phyloP scores from a whole-genome alignment of 1,140 invertebrate genomes.

The Schlechtendalia chinensis region DNA sequence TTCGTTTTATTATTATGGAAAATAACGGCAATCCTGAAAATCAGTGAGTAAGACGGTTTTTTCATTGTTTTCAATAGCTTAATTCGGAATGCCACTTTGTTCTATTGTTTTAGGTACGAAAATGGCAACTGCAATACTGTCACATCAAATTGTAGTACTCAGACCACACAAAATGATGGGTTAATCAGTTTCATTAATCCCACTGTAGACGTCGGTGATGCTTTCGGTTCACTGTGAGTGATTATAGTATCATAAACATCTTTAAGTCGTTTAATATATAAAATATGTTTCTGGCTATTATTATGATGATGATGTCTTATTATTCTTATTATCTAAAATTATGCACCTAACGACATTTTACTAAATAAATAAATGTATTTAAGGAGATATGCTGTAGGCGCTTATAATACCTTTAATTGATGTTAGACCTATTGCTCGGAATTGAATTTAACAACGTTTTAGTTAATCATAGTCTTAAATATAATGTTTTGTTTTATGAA shows the following conservation, averaged over 20 bases:
- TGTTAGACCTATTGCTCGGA: no score
- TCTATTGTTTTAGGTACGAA: constrained; percentile 3
- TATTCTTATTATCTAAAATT: not conserved
- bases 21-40: not conserved
- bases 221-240: constrained; percentile 39
- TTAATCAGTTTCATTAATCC: not conserved
- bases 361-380: not conserved
- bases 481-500: no score
- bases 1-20: not conserved
- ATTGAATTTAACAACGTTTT: no score
- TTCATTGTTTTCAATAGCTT: not conserved
- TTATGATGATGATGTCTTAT: not conserved
- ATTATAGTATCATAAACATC: not conserved
- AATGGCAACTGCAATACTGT: not conserved
- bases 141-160: not conserved
- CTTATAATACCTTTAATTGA: not conserved
- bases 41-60: not conserved
- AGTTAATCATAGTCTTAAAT: no score
- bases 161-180: not conserved
- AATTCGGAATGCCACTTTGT: not conserved
- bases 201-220: not conserved
- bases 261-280: not conserved
- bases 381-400: not conserved
- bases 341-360: not conserved
- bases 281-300: not conserved